phyloP scores from a whole-genome alignment of 2,113 vertebrate species.

The Noturus placidus region DNA sequence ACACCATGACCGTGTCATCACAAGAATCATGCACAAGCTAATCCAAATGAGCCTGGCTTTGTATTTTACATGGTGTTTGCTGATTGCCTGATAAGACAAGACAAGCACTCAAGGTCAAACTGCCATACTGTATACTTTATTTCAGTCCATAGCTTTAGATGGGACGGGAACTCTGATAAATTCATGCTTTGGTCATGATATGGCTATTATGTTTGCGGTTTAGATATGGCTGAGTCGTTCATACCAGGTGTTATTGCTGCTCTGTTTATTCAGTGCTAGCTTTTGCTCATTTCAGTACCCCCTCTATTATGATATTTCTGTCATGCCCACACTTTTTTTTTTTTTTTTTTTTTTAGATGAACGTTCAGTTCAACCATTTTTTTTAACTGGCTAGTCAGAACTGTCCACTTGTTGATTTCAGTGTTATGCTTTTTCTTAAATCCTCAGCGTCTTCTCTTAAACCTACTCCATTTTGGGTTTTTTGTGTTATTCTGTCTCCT shows the following conservation, averaged over 20 bases:
- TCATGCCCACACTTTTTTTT: neutral
- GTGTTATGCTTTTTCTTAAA: neutral
- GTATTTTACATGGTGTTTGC: constrained; percentile 17
- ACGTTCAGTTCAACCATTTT: neutral
- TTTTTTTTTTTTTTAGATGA: neutral
- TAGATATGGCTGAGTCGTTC: constrained; percentile 17
- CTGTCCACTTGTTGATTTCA: neutral
- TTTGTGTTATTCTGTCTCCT: neutral
- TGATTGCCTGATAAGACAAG: constrained; percentile 33
- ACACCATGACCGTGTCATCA: constrained; percentile 7
- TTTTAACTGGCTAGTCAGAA: neutral
- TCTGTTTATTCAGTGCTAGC: constrained; percentile 60
- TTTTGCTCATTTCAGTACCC: constrained; percentile 28
- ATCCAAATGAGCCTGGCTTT: constrained; percentile 6
- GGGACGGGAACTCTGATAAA: constrained; percentile 10
- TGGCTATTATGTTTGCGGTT: constrained; percentile 28
- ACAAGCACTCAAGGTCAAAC: constrained; percentile 35
- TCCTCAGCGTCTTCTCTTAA: neutral
- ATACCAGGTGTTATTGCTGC: constrained; percentile 58
- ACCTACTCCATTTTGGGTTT: neutral
- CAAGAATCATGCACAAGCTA: constrained; percentile 33
- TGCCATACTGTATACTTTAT: neutral
- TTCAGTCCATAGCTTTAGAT: neutral
- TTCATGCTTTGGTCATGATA: constrained; percentile 10
- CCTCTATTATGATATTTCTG: neutral